phyloP scores from a whole-genome alignment of 2,113 vertebrate genomes.

The Ailurus styani region DNA sequence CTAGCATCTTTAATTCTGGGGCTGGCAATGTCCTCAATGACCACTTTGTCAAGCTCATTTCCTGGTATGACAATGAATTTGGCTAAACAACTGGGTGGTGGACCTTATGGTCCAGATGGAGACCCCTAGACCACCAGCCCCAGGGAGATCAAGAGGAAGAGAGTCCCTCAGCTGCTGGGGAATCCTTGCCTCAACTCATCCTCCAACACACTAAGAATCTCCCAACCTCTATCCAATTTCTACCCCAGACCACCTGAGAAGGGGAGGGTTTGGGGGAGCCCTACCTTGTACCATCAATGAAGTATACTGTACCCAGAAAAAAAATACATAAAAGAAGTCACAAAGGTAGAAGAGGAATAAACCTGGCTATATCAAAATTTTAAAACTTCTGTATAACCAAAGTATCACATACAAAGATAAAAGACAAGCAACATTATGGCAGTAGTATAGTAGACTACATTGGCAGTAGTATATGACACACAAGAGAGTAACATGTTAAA shows the following conservation, averaged over 20 bases:
- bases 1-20: neutral
- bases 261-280: neutral
- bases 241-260: neutral
- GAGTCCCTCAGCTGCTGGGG: neutral
- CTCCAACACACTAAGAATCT: neutral
- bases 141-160: neutral
- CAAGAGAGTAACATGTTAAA: neutral
- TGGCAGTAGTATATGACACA: neutral
- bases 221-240: neutral
- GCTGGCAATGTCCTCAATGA: neutral
- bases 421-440: neutral
- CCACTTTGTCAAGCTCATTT: neutral
- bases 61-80: neutral
- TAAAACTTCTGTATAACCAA: neutral
- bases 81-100: neutral
- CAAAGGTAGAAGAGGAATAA: neutral
- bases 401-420: neutral
- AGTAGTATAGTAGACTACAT: neutral
- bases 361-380: neutral
- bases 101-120: neutral
- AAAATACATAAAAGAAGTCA: neutral
- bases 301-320: neutral
- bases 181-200: neutral
- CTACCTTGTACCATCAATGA: neutral
- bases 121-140: neutral